Conservation (phyloP, 1,140 invertebrate genomes). For the Eumeta japonica region DNA sequence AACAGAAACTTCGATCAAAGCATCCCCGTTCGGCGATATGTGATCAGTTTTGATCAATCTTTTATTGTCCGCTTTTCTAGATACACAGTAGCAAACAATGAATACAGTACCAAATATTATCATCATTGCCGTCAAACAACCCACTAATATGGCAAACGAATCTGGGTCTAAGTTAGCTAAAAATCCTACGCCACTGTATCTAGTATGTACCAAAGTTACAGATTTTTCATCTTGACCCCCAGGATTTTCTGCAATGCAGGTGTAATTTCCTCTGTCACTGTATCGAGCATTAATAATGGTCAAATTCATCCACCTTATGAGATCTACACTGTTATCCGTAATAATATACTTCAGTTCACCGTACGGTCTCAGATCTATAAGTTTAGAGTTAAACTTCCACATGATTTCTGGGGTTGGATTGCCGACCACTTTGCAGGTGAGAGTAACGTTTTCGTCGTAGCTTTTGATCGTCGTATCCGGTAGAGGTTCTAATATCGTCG, state of each 20-base stretch:
- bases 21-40: conserved; percentile 63
- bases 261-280: conserved; percentile 83
- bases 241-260: conserved; percentile 80
- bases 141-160: conserved; percentile 56
- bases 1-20: conserved; percentile 58
- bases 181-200: conserved; percentile 44
- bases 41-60: conserved; percentile 61
- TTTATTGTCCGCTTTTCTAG: conserved; percentile 59
- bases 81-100: conserved; percentile 66
- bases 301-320: conserved; percentile 71
- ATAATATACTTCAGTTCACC: conserved; percentile 56
- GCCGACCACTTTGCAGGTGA: conserved; percentile 78
- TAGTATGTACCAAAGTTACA: conserved; percentile 64
- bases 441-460: conserved; percentile 68
- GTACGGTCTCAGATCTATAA: conserved; percentile 60
- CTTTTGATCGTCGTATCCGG: conserved; percentile 59
- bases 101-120: conserved; percentile 62
- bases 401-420: conserved; percentile 73
- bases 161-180: conserved; percentile 44
- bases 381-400: conserved; percentile 68
- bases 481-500: conserved; percentile 65
- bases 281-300: conserved; percentile 69
- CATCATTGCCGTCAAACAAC: conserved; percentile 53
- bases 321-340: conserved; percentile 49
- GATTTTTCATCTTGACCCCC: conserved; percentile 78